Conservation (phyloP, 1,140 invertebrate genomes). For the Pseudomyrmex flavicornis region DNA sequence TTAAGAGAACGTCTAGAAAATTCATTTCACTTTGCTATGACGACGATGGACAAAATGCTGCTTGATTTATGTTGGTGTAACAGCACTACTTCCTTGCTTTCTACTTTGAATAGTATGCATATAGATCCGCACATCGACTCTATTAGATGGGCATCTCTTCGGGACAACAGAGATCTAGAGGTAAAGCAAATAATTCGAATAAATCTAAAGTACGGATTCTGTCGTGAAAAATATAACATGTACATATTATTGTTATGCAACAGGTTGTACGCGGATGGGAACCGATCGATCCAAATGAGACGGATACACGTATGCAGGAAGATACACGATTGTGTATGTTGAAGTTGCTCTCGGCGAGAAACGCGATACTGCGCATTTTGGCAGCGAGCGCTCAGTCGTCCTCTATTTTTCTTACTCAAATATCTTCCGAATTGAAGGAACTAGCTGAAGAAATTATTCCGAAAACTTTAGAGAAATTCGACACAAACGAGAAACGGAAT, state of each 20-base stretch:
- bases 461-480: conserved; percentile 76
- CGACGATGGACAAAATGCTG: conserved; percentile 92
- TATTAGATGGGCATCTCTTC: conserved; percentile 84
- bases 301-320: conserved; percentile 77
- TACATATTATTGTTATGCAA: not conserved
- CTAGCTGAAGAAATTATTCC: conserved; percentile 78
- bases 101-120: conserved; percentile 84
- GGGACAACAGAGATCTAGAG: conserved; percentile 87
- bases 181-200: conserved; percentile 64
- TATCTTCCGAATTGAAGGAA: conserved; percentile 76
- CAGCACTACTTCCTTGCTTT: conserved; percentile 75
- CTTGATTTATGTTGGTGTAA: conserved; percentile 89
- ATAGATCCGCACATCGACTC: conserved; percentile 86
- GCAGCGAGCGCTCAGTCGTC: conserved; percentile 75
- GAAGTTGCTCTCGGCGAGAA: conserved; percentile 77
- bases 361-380: conserved; percentile 81
- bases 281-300: conserved; percentile 72
- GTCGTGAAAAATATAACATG: conserved; percentile 8
- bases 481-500: conserved; percentile 67
- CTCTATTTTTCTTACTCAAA: conserved; percentile 71
- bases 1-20: conserved; percentile 92
- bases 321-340: conserved; percentile 82
- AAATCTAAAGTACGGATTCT: not conserved
- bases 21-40: conserved; percentile 92
- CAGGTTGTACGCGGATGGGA: conserved; percentile 83